A percentile compares a stretch with the other conserved stretches of the same genome.
phyloP scores from a whole-genome alignment of 2,113 vertebrate species.

The Chaetops frenatus region DNA sequence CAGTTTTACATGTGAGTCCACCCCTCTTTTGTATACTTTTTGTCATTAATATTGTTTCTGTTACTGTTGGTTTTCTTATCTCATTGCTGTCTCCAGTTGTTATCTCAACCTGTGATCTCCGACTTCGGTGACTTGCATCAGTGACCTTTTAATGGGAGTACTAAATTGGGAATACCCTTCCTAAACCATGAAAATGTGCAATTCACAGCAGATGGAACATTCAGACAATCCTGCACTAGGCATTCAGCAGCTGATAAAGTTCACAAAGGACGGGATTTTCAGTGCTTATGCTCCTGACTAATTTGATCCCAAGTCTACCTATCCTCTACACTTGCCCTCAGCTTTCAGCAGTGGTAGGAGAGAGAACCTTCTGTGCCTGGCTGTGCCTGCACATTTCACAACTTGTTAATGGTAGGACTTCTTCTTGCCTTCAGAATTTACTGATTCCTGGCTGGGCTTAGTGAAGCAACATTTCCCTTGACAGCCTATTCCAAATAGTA shows the following conservation, averaged over 20 bases:
- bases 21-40: background rate
- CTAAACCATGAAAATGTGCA: background rate
- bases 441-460: background rate
- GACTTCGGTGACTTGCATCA: background rate
- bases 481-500: background rate
- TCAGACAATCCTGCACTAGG: background rate
- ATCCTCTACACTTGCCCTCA: background rate
- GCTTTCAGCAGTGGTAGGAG: background rate
- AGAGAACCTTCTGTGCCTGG: background rate
- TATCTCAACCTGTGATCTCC: background rate
- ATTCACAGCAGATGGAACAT: background rate
- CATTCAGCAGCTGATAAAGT: background rate
- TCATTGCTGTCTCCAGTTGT: background rate
- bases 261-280: background rate
- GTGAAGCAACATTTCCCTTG: background rate
- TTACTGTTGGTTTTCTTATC: background rate
- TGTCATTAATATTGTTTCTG: background rate
- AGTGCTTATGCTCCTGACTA: background rate
- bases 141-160: background rate
- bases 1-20: background rate
- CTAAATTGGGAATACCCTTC: background rate
- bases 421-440: background rate
- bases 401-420: background rate
- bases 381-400: background rate
- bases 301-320: background rate